Conservation (phyloP, 2,113 vertebrate species). For the Aix galericulata region DNA sequence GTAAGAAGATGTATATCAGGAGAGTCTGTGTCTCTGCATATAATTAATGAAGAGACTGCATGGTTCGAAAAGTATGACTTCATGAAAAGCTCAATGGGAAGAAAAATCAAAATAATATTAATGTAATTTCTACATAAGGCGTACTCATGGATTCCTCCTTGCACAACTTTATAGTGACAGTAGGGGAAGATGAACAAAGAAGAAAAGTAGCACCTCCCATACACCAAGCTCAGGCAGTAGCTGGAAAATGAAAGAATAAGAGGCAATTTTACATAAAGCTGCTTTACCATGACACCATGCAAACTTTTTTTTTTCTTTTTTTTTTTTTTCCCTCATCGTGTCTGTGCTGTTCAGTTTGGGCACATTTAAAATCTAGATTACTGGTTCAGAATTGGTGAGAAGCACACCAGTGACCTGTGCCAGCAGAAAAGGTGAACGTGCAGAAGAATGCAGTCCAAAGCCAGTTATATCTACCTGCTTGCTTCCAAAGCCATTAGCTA, state of each 20-base stretch:
- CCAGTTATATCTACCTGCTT: background rate
- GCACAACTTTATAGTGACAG: background rate
- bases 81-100: background rate
- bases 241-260: background rate
- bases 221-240: background rate
- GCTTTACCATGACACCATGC: background rate
- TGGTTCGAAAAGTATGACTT: background rate
- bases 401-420: background rate
- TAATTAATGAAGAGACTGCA: background rate
- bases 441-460: background rate
- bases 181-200: background rate
- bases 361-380: background rate
- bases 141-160: background rate
- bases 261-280: rapidly evolving
- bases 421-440: background rate
- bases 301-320: background rate
- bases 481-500: background rate
- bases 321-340: background rate
- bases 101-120: background rate
- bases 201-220: background rate
- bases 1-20: background rate
- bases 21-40: background rate
- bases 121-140: background rate
- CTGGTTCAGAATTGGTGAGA: background rate
- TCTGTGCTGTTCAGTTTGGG: background rate